Conservation (phyloP, 2,113 vertebrate genomes). For the Ahaetulla prasina region DNA sequence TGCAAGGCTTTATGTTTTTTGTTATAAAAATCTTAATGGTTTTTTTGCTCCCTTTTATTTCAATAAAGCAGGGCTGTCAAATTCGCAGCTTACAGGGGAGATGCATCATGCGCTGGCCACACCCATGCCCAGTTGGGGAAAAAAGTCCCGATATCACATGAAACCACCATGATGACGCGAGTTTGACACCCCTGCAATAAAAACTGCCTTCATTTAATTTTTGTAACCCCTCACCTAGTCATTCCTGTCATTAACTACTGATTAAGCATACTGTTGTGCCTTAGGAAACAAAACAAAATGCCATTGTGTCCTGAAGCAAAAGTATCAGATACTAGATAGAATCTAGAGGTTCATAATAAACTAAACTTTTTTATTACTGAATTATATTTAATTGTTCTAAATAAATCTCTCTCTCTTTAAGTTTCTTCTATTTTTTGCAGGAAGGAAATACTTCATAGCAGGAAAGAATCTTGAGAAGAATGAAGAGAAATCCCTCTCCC, state of each 20-base stretch:
- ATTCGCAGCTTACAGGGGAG: no score
- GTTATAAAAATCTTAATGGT: not conserved
- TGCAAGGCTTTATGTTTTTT: constrained; percentile 3
- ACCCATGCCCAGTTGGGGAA: no score
- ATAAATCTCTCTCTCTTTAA: constrained; percentile 31
- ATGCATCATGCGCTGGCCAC: no score
- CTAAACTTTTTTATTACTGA: constrained; percentile 31
- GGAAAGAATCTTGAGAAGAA: not conserved
- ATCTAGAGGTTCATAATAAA: not conserved
- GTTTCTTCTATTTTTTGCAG: constrained; percentile 2
- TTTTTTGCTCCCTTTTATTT: constrained; percentile 17
- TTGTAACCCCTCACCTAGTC: not conserved
- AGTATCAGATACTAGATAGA: not conserved
- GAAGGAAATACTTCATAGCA: not conserved
- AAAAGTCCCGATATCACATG: no score
- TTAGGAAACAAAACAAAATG: constrained; percentile 22
- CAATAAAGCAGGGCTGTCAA: not conserved
- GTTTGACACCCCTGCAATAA: no score
- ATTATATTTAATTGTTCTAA: constrained; percentile 45
- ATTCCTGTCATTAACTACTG: not conserved
- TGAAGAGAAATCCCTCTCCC: not conserved
- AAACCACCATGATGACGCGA: no score
- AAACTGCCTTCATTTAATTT: constrained; percentile 11
- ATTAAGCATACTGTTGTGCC: constrained; percentile 7
- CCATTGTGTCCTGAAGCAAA: not conserved